Base-by-base conservation (phyloP, 2,888 invertebrate genomes). In the Polyommatus iphigenia region DNA sequence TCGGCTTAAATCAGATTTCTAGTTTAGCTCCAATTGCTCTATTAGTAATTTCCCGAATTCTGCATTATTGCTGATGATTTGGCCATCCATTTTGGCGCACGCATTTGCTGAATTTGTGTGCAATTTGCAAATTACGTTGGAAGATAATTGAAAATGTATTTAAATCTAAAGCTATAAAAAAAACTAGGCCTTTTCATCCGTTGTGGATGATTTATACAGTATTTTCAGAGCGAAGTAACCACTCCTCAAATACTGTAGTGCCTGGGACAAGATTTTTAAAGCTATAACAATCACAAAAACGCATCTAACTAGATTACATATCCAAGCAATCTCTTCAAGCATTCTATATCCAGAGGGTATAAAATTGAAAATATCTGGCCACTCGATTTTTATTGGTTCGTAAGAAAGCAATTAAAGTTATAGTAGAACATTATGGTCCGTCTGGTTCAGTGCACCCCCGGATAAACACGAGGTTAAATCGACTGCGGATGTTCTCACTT, bases 381-480 rank as follows among this genome's bases (percentile, higher is more conserved):
- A 90, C 90, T 90, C 88, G 84, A 89, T 88, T 88, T 92, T 93
- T 90, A 93, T 90, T 86, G 85, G 84, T 92, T 91, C 91, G 86
- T 92, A 90, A 91, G 92, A 92, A 93, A 92, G 91, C 88, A 89
- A 91, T 93, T 90, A 92, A 91, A 90, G 84, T 93, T 90, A 92
- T 91, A 90, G 84, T 86, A 87, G 87, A 89, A 89, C 90, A 91
- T 92, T 93, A 91, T 92, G 87, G 92, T 90, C 90, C 77, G 71
- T 71, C 91, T 93, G 90, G 93, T 93, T 93, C 93, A 92, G 83
- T 92, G 93, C 92, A 91, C 93, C 92, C 91, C 92, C 91, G 90
- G 90, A 91, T 93, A 93, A 93, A 93, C 93, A 93, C 86, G 87
- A 83, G 90, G 92, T 92, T 92, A 91, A 93, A 91, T 92, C 92